phyloP scores from a whole-genome alignment of 2,797 vertebrate species.

The Hyperoplus immaculatus region DNA sequence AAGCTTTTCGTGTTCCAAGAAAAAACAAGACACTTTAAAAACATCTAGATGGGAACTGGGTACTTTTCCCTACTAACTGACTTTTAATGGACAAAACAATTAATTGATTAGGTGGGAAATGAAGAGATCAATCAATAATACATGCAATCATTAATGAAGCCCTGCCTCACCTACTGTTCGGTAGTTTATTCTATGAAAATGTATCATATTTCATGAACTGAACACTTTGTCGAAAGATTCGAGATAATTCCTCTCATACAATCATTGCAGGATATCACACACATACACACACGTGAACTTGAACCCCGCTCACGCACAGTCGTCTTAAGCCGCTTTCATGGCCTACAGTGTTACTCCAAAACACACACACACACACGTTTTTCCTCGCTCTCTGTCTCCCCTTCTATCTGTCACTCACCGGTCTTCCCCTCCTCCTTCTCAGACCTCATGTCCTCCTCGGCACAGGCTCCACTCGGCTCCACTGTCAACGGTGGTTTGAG shows the following conservation, averaged over 20 bases:
- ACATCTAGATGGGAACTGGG: background rate
- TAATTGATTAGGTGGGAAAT: background rate
- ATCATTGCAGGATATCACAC: background rate
- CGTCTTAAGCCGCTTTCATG: background rate
- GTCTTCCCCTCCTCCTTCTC: slow-evolving; percentile 83
- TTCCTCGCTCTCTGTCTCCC: background rate
- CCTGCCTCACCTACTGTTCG: background rate
- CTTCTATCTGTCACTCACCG: slow-evolving; percentile 75
- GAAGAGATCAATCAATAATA: background rate
- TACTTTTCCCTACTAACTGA: background rate
- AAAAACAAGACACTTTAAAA: background rate
- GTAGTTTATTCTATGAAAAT: background rate
- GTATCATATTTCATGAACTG: background rate
- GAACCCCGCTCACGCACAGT: slow-evolving; percentile 23
- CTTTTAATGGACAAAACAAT: background rate
- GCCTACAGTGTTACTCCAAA: background rate
- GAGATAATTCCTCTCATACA: slow-evolving; percentile 36
- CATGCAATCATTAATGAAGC: background rate
- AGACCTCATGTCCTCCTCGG: slow-evolving; percentile 81
- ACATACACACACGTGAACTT: slow-evolving; percentile 20
- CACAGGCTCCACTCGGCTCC: slow-evolving; percentile 79
- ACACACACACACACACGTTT: slow-evolving; percentile 16
- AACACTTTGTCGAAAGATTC: background rate
- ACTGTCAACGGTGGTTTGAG: slow-evolving; percentile 76
- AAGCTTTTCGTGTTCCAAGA: background rate